Conservation (phyloP, 2,113 vertebrate species). For the Rhinoderma darwinii region DNA sequence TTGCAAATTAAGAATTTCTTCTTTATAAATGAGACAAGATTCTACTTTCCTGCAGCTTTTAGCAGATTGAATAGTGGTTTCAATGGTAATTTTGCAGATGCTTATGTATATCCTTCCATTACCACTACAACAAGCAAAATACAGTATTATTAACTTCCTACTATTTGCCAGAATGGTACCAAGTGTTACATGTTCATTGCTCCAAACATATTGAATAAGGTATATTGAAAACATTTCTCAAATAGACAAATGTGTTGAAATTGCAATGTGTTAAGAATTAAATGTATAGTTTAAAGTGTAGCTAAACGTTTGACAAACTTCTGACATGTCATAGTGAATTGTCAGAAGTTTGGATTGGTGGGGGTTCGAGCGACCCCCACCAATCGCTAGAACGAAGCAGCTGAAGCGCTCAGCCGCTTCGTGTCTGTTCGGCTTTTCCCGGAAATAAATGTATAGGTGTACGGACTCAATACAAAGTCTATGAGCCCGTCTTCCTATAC, state of each 20-base stretch:
- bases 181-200: neutral
- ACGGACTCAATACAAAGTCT: too few relatives aligned
- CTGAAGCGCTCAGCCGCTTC: too few relatives aligned
- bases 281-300: neutral
- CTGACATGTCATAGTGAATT: too few relatives aligned
- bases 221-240: neutral
- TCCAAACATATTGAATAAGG: constrained; percentile 29
- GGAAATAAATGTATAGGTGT: too few relatives aligned
- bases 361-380: too few relatives aligned
- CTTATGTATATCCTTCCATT: constrained; percentile 36
- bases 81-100: constrained; percentile 57
- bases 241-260: neutral
- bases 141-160: constrained; percentile 12
- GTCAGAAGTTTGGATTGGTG: too few relatives aligned
- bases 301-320: too few relatives aligned
- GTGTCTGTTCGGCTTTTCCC: too few relatives aligned
- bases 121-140: constrained; percentile 42
- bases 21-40: constrained; percentile 51
- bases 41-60: constrained; percentile 50
- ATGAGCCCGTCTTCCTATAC: too few relatives aligned
- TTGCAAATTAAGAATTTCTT: constrained; percentile 51
- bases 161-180: constrained; percentile 1
- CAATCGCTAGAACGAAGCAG: too few relatives aligned
- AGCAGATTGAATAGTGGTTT: constrained; percentile 45
- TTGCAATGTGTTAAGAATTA: neutral